phyloP scores from a whole-genome alignment of 1,140 invertebrate species.

The Sycophila sp. region DNA sequence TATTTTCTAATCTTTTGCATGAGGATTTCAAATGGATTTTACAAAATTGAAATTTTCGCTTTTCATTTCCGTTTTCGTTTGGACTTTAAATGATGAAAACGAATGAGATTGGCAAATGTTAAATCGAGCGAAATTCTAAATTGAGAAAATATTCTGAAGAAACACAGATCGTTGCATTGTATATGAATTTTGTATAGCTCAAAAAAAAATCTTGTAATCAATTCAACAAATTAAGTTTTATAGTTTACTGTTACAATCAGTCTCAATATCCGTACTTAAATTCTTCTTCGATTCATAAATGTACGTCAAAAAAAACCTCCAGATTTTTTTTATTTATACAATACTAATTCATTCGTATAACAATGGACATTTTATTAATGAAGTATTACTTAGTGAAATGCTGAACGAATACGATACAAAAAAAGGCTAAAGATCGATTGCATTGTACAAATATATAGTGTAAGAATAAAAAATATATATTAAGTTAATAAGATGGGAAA shows the following conservation, averaged over 20 bases:
- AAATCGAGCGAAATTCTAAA: background rate
- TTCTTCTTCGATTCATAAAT: too few relatives aligned
- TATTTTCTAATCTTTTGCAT: background rate
- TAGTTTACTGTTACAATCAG: background rate
- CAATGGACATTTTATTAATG: too few relatives aligned
- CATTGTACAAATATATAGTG: background rate
- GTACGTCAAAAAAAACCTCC: too few relatives aligned
- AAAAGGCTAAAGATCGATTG: constrained; percentile 5
- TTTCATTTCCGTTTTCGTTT: background rate
- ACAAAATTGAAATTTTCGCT: background rate
- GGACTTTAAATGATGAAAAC: background rate
- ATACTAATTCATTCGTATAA: too few relatives aligned
- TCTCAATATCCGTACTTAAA: background rate
- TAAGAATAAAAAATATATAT: background rate
- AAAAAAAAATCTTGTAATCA: background rate
- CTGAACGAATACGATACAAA: too few relatives aligned
- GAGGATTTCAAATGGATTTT: background rate
- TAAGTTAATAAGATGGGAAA: too few relatives aligned
- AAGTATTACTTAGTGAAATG: too few relatives aligned
- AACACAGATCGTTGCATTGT: constrained; percentile 19
- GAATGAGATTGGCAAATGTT: background rate
- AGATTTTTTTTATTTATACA: too few relatives aligned
- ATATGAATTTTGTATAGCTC: constrained; percentile 36
- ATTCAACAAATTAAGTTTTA: background rate
- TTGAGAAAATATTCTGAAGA: background rate